phyloP scores from a whole-genome alignment of 2,888 invertebrate genomes.

The Oscheius sp. region DNA sequence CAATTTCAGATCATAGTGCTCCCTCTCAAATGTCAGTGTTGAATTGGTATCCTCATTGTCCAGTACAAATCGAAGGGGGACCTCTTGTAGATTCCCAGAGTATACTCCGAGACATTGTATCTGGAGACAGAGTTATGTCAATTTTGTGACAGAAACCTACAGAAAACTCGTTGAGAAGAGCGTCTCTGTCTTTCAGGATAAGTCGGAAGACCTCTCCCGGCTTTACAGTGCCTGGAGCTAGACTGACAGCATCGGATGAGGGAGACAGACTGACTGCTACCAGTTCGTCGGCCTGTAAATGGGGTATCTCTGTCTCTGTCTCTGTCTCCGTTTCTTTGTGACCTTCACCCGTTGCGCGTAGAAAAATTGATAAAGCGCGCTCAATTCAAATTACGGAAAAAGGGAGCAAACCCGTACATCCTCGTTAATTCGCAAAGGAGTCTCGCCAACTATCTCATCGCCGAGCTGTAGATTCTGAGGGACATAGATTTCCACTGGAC shows the following conservation, averaged over 20 bases:
- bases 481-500: constrained; percentile 10
- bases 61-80: constrained; percentile 25
- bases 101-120: constrained; percentile 19
- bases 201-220: constrained; percentile 30
- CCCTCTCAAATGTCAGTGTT: constrained; percentile 21
- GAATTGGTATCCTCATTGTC: constrained; percentile 14
- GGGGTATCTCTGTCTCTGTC: neutral
- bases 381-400: constrained; percentile 8
- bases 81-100: constrained; percentile 25
- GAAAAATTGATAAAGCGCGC: constrained; percentile 8
- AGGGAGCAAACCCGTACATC: constrained; percentile 6
- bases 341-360: neutral
- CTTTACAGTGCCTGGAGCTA: constrained; percentile 24
- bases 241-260: constrained; percentile 28
- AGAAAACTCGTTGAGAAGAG: constrained; percentile 18
- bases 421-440: neutral
- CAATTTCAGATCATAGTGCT: constrained; percentile 22
- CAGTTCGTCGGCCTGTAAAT: constrained; percentile 27
- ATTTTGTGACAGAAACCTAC: constrained; percentile 3
- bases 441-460: constrained; percentile 24
- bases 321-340: neutral
- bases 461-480: constrained; percentile 27
- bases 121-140: neutral
- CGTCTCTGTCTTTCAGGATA: constrained; percentile 30
- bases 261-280: constrained; percentile 34